A percentile compares a stretch with the other conserved stretches of the same genome.
phyloP scores from a whole-genome alignment of 2,113 vertebrate species.

The Regulus satrapa region DNA sequence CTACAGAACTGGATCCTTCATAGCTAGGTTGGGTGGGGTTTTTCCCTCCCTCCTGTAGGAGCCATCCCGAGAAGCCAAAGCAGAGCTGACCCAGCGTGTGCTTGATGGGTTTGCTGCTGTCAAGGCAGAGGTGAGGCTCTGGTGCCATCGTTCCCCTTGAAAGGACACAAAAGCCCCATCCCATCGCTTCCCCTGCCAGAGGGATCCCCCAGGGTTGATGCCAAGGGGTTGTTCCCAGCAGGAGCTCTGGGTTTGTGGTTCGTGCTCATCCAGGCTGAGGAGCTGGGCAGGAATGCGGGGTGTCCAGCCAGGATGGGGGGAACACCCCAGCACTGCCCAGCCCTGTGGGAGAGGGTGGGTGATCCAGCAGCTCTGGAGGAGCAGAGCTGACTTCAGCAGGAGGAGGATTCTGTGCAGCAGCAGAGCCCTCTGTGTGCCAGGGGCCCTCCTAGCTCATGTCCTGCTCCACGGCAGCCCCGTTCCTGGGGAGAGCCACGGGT shows the following conservation, averaged over 20 bases:
- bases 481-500: background rate
- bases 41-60: background rate
- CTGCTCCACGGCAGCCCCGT: background rate
- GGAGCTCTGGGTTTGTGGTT: background rate
- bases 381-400: rapidly evolving
- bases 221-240: background rate
- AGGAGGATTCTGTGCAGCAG: background rate
- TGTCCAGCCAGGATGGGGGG: background rate
- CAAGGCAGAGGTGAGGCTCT: background rate
- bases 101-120: background rate
- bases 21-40: background rate
- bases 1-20: background rate
- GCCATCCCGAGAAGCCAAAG: background rate
- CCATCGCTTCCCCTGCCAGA: background rate
- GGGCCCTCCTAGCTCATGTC: background rate
- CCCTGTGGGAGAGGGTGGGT: background rate
- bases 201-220: background rate
- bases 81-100: background rate
- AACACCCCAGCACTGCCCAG: too few species aligned
- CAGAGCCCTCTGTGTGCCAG: background rate
- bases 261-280: background rate
- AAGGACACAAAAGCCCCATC: background rate
- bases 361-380: background rate
- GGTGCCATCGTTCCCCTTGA: background rate
- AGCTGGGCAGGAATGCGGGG: rapidly evolving